A percentile compares a stretch with the other conserved stretches of the same genome.
Conservation (phyloP, 2,797 vertebrate genomes). For the Coilia nasus region DNA sequence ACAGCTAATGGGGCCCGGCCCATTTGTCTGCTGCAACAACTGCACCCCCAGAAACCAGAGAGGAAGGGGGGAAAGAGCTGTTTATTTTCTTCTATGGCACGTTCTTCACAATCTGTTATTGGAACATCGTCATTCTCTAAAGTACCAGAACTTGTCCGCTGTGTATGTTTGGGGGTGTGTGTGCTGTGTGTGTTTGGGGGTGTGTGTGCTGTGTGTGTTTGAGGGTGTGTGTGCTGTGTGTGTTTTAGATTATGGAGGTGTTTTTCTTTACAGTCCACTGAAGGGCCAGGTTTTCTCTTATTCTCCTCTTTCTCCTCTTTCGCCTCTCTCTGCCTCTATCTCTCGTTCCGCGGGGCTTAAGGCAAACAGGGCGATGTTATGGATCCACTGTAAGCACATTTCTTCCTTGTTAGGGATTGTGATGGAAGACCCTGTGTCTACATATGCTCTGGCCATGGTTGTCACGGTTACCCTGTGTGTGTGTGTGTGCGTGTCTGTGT, state of each 20-base stretch:
- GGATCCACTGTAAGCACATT: slow-evolving; percentile 26
- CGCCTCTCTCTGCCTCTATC: neutral
- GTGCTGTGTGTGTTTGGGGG: neutral
- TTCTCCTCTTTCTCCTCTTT: neutral
- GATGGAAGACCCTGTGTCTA: slow-evolving; percentile 38
- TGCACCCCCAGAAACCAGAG: neutral
- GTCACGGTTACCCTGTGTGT: slow-evolving; percentile 50
- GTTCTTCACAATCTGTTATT: neutral
- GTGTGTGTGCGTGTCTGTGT: neutral
- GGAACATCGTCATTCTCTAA: neutral
- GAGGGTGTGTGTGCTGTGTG: slow-evolving; percentile 8
- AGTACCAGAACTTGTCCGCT: neutral
- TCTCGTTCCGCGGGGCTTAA: neutral
- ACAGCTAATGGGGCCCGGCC: neutral
- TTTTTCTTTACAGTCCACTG: slow-evolving; percentile 20
- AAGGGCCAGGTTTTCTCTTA: slow-evolving; percentile 10
- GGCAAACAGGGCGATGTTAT: neutral
- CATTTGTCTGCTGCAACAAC: neutral
- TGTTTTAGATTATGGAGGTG: slow-evolving; percentile 22
- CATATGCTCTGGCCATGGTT: slow-evolving; percentile 42
- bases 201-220: no score
- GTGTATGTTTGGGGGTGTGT: neutral
- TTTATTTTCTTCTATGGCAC: neutral
- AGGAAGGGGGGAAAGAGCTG: neutral
- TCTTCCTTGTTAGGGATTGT: slow-evolving; percentile 33